Evolutionary conservation across 2,888 invertebrate species (phyloP), one percentile per base, ranked within the genome.

Genomic region (Drosophila longiperda): DNA sequence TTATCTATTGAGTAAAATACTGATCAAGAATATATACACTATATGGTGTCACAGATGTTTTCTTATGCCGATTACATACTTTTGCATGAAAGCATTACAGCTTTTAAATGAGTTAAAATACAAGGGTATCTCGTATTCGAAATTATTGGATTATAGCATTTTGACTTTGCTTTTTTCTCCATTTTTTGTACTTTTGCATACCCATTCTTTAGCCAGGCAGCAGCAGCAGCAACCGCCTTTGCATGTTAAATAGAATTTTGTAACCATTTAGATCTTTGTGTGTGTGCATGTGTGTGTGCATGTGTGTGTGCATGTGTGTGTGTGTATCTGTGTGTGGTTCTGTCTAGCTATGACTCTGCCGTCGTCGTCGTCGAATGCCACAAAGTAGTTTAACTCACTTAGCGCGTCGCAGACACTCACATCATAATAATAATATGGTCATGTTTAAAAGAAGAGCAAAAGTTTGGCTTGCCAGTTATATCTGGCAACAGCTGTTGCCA

Each of bases 211-310:
- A 68, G 45, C 58, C 53, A 55, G 55, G 2, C 38, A 57, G 57
- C 65, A 48, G 57, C 65, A 48, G 34, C 52, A 12, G 52, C 38
- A 53, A 80, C 80, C 55, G 64, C 36, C 59, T 73, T 81, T 86
- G 86, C 87, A 83, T 83, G 81, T 54, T 67, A 83, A 83, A 77
- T 80, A 86, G 73, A 81, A 58, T 69, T 82, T 48, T 42, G 59
- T 65, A 50, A 53, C 52, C 66, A 59, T 42, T 64, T 69, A 58
- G 23, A 23, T n/a, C 29, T 57, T 59, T 36, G 38, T 62, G 50
- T 12, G 50, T 45, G 12, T n/a, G n/a, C n/a, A n/a, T 20, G 11
- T 42, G 20, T 20, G n/a, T 49, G n/a, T 20, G 2, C 17, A 17
- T 5, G 6, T 55, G 38, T 38, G 38, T 38, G 38, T 38, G 58